phyloP scores from a whole-genome alignment of 2,797 vertebrate genomes.

The Hydrocynus forskahlii region DNA sequence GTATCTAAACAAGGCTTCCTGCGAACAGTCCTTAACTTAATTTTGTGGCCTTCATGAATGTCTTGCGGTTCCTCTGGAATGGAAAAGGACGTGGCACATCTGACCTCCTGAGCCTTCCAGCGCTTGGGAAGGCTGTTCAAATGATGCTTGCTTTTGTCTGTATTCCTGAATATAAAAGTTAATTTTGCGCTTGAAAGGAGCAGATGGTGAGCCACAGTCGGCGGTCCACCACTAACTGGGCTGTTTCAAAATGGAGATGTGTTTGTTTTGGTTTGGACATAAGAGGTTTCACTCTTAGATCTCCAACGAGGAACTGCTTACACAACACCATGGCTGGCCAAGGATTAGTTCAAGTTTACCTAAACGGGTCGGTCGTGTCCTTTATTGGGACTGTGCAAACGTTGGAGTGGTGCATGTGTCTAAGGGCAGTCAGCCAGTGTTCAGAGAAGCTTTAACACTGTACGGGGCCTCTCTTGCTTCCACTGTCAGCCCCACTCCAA shows the following conservation, averaged over 20 bases:
- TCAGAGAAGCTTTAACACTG: not conserved
- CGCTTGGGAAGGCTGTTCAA: not conserved
- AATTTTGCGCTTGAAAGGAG: not conserved
- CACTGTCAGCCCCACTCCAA: no score
- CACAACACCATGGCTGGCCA: not conserved
- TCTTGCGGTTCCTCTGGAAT: not conserved
- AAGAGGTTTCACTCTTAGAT: not conserved
- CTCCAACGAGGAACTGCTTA: not conserved
- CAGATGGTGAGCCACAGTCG: constrained; percentile 1
- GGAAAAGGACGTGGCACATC: constrained; percentile 3
- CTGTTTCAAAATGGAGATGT: not conserved
- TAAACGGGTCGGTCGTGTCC: not conserved
- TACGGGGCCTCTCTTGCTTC: not conserved
- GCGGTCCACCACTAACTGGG: not conserved
- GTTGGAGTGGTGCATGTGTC: not conserved
- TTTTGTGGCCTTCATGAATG: constrained; percentile 4
- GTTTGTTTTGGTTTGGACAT: constrained; percentile 11
- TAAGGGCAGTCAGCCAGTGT: not conserved
- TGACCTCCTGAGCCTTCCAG: not conserved
- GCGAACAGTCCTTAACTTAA: constrained; percentile 7
- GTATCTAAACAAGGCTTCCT: constrained; percentile 15
- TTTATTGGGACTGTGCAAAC: not conserved
- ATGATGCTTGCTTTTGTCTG: constrained; percentile 8
- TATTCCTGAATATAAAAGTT: constrained; percentile 24
- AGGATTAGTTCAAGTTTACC: not conserved